phyloP scores from a whole-genome alignment of 2,797 vertebrate species.

The Gymnocypris eckloni region DNA sequence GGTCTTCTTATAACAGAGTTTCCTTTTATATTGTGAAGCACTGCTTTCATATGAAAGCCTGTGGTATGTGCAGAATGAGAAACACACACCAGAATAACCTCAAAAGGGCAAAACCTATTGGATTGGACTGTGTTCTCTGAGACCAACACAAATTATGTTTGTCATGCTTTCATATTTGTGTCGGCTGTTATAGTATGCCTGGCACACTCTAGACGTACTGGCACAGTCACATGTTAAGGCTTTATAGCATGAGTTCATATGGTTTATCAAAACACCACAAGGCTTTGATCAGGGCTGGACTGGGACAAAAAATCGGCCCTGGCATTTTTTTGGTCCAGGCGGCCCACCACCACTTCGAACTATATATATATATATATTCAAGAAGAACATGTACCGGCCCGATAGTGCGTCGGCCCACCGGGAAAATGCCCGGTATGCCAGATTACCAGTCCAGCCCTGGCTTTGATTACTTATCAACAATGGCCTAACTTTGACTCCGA shows the following conservation, averaged over 20 bases:
- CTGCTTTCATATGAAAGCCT: neutral
- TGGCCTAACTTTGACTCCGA: slow-evolving; percentile 7
- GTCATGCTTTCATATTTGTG: slow-evolving; percentile 50
- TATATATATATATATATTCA: no score
- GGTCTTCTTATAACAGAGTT: neutral
- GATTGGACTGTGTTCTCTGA: slow-evolving; percentile 43
- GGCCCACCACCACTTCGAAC: no score
- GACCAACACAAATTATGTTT: slow-evolving; percentile 33
- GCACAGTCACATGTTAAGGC: neutral
- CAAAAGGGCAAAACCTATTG: slow-evolving; percentile 45
- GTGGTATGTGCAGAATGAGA: neutral
- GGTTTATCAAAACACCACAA: slow-evolving; percentile 45
- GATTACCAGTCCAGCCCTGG: no score
- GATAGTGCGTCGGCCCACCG: no score
- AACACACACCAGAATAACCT: slow-evolving; percentile 16
- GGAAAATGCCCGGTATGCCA: no score
- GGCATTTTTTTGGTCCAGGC: no score
- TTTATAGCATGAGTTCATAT: slow-evolving; percentile 43
- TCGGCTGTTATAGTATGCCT: slow-evolving; percentile 37
- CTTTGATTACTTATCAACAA: slow-evolving; percentile 53
- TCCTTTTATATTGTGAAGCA: neutral
- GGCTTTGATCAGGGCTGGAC: no score
- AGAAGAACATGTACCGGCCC: no score
- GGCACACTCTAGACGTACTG: slow-evolving; percentile 12
- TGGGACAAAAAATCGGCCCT: no score